Base-by-base conservation (phyloP, 2,113 vertebrate species). In the Ancistrus triradiatus region DNA sequence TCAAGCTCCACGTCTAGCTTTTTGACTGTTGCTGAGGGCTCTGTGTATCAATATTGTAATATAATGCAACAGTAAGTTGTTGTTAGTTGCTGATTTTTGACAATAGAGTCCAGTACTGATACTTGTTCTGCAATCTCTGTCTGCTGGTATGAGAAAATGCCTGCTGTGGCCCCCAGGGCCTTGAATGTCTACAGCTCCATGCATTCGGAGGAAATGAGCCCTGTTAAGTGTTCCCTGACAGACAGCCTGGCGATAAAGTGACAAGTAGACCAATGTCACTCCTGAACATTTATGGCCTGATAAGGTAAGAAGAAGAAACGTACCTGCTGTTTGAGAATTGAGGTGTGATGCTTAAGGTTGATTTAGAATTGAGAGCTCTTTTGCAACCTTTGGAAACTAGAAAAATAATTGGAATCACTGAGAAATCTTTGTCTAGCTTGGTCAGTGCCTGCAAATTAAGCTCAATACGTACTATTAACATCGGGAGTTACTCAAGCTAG, bases 131-230 rank as follows among this genome's bases (percentile, higher is more conserved):
- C 25, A 57, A 35, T 64, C 15, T 28, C 24, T 59, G 5, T 7
- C 11, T 3, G 22, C 47, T 17, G 50, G 61, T 33, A 24, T 49
- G 40, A n/a, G 21, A 46, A 58, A 58, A 64, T 40, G 33, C 33
- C 40, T 52, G 56, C 37, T 15, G 38, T 17, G 56, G 50, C 74
- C 69, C 31, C 62, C 18, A n/a, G 70, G 38, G 57, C 52, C 53
- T 25, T 21, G 57, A 33, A 21, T 11, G 44, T 18, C 63, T 63
- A 44, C 42, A 48, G 60, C 25, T 17, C 52, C 48, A 7, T 53
- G 46, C 61, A 68, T 58, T 68, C 22, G 49, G 66, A 72, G 62
- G 61, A 73, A 72, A 69, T 75, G 60, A 38, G 42, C 65, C 70
- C 63, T 46, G 66, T 51, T 73, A 59, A 63, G 51, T 61, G 50